Conservation (phyloP, 2,888 invertebrate species). For the Oligia latruncula region DNA sequence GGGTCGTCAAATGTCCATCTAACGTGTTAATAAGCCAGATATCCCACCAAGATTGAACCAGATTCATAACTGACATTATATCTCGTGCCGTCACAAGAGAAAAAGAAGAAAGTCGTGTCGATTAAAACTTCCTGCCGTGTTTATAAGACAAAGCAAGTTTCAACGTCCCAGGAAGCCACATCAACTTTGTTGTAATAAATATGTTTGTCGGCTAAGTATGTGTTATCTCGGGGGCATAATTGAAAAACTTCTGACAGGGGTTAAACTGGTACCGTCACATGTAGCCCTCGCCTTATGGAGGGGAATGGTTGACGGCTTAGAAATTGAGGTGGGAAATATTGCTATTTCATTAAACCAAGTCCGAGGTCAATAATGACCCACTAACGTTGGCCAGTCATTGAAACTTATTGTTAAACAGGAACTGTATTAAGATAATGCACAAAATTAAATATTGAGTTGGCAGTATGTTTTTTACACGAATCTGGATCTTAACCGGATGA, state of each 20-base stretch:
- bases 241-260: conserved; percentile 88
- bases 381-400: no score
- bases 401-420: background rate
- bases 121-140: conserved; percentile 40
- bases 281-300: conserved; percentile 44
- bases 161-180: conserved; percentile 45
- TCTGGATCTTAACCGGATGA: background rate
- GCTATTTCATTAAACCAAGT: conserved; percentile 43
- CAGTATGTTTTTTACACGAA: no score
- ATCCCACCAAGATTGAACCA: conserved; percentile 9
- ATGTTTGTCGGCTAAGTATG: conserved; percentile 77
- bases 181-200: conserved; percentile 80
- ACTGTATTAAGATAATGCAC: background rate
- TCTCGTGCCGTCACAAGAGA: background rate
- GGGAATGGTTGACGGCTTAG: conserved; percentile 19
- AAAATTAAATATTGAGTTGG: background rate
- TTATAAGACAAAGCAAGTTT: conserved; percentile 47
- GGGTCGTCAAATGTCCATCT: background rate
- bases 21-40: conserved; percentile 6
- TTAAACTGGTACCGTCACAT: conserved; percentile 74
- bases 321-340: conserved; percentile 40
- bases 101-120: conserved; percentile 31
- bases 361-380: background rate
- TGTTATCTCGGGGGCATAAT: conserved; percentile 83
- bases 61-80: conserved; percentile 1